Conservation (phyloP, 2,797 vertebrate species). For the Sebastiscus tertius region DNA sequence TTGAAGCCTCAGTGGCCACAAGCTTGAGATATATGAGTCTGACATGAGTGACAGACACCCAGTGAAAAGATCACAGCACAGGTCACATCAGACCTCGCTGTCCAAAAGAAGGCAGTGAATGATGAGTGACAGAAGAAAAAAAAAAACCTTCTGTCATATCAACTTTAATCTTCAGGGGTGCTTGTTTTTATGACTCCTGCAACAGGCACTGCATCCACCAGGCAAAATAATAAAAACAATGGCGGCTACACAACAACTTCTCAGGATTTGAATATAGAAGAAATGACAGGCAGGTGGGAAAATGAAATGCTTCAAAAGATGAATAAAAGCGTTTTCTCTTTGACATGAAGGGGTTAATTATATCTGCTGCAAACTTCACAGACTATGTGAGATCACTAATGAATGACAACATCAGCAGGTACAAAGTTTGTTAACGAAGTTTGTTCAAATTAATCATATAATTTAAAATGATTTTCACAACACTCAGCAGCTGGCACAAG, state of each 20-base stretch:
- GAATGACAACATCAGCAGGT: slow-evolving; percentile 26
- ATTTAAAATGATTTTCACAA: slow-evolving; percentile 59
- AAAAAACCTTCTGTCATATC: slow-evolving; percentile 9
- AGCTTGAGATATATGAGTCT: slow-evolving; percentile 15
- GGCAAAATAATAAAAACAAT: neutral
- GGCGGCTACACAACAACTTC: neutral
- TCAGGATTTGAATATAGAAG: neutral
- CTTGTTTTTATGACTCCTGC: slow-evolving; percentile 6
- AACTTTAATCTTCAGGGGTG: slow-evolving; percentile 21
- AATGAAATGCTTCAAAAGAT: neutral
- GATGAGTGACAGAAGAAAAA: slow-evolving; percentile 1
- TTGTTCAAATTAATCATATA: slow-evolving; percentile 38
- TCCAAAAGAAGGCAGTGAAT: slow-evolving; percentile 18
- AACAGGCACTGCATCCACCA: neutral
- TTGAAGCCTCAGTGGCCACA: neutral
- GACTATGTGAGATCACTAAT: neutral
- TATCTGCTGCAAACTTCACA: neutral
- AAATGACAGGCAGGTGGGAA: neutral
- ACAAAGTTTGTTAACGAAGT: slow-evolving; percentile 49
- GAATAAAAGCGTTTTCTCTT: neutral
- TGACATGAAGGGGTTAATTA: slow-evolving; percentile 4
- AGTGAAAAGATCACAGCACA: slow-evolving; percentile 34
- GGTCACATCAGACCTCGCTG: slow-evolving; percentile 37
- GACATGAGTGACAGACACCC: slow-evolving; percentile 35
- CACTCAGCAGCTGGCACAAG: slow-evolving; percentile 62